Evolutionary conservation across 2,888 invertebrate species (phyloP).

Genomic region (Drosophila borborema): DNA sequence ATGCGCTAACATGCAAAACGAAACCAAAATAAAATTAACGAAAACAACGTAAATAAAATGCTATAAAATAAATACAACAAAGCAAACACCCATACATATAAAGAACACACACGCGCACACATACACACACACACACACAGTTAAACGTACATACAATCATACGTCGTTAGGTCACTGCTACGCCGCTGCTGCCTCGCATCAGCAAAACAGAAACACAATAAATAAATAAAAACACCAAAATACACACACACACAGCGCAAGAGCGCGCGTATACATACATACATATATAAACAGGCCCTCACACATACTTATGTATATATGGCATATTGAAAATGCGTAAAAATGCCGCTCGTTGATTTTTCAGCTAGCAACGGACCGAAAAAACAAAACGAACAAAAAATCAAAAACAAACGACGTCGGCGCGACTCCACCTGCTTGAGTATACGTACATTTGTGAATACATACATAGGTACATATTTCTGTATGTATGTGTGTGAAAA

Average conservation of each 20-base stretch:
- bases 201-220: conserved; percentile 80
- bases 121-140: conserved; percentile 9
- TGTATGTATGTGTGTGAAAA: conserved; percentile 46
- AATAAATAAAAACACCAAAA: conserved; percentile 78
- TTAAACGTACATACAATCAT: conserved; percentile 15
- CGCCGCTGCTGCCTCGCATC: conserved; percentile 55
- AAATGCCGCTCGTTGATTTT: conserved; percentile 82
- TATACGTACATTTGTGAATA: conserved; percentile 24
- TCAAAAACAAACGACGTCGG: conserved; percentile 67
- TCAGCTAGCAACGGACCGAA: conserved; percentile 71
- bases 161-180: conserved; percentile 68
- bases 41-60: conserved; percentile 69
- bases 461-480: conserved; percentile 11
- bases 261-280: conserved; percentile 26
- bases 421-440: conserved; percentile 76
- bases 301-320: conserved; percentile 26
- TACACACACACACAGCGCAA: conserved; percentile 46
- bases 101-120: conserved; percentile 4
- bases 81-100: conserved; percentile 40
- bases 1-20: conserved; percentile 73
- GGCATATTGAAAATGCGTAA: conserved; percentile 77
- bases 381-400: conserved; percentile 27
- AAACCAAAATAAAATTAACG: conserved; percentile 76
- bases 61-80: conserved; percentile 73
- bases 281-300: conserved; percentile 42